phyloP scores from a whole-genome alignment of 2,888 invertebrate genomes.

The Sesia apiformis region DNA sequence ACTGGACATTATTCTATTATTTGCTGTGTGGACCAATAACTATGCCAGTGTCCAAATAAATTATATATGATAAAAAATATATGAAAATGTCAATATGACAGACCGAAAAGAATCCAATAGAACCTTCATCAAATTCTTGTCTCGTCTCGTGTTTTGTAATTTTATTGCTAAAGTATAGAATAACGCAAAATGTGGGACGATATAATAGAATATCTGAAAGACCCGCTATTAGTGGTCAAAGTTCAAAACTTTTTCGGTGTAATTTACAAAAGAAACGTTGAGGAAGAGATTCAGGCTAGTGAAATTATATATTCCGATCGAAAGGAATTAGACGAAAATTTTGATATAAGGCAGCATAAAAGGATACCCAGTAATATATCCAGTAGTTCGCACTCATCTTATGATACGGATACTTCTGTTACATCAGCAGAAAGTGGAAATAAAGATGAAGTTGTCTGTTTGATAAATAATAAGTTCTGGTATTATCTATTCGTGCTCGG shows the following conservation, averaged over 20 bases:
- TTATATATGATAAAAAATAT: too few relatives aligned
- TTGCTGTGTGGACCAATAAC: too few relatives aligned
- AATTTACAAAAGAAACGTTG: slow-evolving; percentile 50
- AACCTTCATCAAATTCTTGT: too few relatives aligned
- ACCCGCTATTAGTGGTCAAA: slow-evolving; percentile 83
- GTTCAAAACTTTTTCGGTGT: slow-evolving; percentile 89
- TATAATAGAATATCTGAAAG: slow-evolving; percentile 80
- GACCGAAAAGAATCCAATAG: too few relatives aligned
- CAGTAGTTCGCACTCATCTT: slow-evolving; percentile 52
- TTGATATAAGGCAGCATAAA: slow-evolving; percentile 43
- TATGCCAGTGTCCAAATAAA: too few relatives aligned
- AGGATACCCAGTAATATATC: slow-evolving; percentile 53
- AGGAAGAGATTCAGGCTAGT: slow-evolving; percentile 27
- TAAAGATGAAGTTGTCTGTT: slow-evolving; percentile 55
- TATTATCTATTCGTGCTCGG: slow-evolving; percentile 90
- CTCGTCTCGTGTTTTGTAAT: too few relatives aligned
- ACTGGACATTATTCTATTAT: too few relatives aligned
- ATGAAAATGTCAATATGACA: too few relatives aligned
- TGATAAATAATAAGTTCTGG: slow-evolving; percentile 84
- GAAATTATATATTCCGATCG: slow-evolving; percentile 42
- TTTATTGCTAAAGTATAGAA: too few relatives aligned
- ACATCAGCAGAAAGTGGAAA: slow-evolving; percentile 40
- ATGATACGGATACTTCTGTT: slow-evolving; percentile 46
- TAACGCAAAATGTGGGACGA: slow-evolving; percentile 50
- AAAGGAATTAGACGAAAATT: slow-evolving; percentile 26